Base-by-base conservation (phyloP, 2,113 vertebrate genomes). In the Melanerpes aurifrons region DNA sequence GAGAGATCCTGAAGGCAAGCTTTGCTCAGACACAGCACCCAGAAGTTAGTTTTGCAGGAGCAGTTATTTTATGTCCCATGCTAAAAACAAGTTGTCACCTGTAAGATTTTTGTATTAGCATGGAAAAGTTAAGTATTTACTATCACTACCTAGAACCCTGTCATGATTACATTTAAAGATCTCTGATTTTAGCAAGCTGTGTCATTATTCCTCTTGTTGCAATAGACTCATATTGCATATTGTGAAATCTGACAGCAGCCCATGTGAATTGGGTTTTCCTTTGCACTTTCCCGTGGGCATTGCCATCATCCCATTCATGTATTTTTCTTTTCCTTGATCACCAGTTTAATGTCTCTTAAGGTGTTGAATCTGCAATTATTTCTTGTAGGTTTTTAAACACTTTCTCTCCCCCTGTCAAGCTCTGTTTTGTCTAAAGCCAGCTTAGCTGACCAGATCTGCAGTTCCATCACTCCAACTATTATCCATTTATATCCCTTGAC, bases 141-240 rank as follows among this genome's bases (percentile, higher is more conserved):
- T 61, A 22, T 57, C 48, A 24, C 21, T 67, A 43, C 16, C 90
- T 71, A 6, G 15, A 86, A 90, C 25, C 70, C 25, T 12, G 14
- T 20, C 1, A 1, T 15, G 24, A 5, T 2, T 67, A 63, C 6
- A 35, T 24, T 77, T 47, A 73, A 74, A 22, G 59, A 37, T 18
- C 25, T 72, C n/a, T 47, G 63, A 70, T 82, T 91, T 82, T 47
- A 95, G 69, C 57, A 93, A 77, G 53, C 31, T 28, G 14, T 50
- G 43, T 40, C 70, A 6, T 45, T 66, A 19, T 4, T 96, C 45
- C 48, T 90, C 61, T 61, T 68, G 72, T 28, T 54, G 63, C 0
- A 2, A 26, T 26, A 29, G 7, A 16, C 17, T 86, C 13, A 5
- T 17, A 31, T 21, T 0, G 0, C 29, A 58, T 43, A 12, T 16